Evolutionary conservation across 2,888 invertebrate genomes (phyloP).

Genomic region (Drosophila prostipennis): DNA sequence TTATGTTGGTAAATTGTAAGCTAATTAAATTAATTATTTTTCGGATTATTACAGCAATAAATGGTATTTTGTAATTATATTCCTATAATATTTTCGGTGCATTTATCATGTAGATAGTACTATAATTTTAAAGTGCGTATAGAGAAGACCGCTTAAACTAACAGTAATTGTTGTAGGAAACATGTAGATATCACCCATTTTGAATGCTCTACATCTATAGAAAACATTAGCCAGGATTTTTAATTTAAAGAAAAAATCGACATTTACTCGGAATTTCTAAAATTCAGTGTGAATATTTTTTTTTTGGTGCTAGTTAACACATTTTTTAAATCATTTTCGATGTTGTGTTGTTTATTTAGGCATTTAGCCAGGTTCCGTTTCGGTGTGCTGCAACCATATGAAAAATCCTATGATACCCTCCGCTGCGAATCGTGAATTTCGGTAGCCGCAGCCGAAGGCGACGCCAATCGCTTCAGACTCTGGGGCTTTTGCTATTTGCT

Average conservation of each 20-base stretch:
- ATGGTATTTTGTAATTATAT: too few species aligned
- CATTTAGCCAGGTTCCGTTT: slow-evolving; percentile 1
- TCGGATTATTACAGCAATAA: too few species aligned
- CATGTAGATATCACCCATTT: background rate
- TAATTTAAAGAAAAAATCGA: too few species aligned
- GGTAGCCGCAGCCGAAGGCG: slow-evolving; percentile 27
- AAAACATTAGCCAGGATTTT: background rate
- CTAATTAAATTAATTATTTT: too few species aligned
- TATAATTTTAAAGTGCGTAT: too few species aligned
- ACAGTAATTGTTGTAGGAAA: background rate
- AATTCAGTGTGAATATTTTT: too few species aligned
- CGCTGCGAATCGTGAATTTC: slow-evolving; percentile 17
- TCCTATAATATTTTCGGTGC: too few species aligned
- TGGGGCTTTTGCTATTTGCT: slow-evolving; percentile 45
- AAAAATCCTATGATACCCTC: slow-evolving; percentile 22
- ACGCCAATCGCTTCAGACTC: slow-evolving; percentile 42
- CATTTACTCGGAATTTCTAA: too few species aligned
- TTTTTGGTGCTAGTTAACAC: too few species aligned
- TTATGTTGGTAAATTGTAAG: too few species aligned
- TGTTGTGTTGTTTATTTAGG: background rate
- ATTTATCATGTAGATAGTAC: too few species aligned
- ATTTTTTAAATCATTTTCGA: background rate
- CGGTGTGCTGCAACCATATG: slow-evolving; percentile 6
- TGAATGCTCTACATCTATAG: background rate
- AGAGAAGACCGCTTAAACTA: background rate